Evolutionary conservation across 2,888 invertebrate species (phyloP).

Genomic region (Hermaeophaga mercurialis): DNA sequence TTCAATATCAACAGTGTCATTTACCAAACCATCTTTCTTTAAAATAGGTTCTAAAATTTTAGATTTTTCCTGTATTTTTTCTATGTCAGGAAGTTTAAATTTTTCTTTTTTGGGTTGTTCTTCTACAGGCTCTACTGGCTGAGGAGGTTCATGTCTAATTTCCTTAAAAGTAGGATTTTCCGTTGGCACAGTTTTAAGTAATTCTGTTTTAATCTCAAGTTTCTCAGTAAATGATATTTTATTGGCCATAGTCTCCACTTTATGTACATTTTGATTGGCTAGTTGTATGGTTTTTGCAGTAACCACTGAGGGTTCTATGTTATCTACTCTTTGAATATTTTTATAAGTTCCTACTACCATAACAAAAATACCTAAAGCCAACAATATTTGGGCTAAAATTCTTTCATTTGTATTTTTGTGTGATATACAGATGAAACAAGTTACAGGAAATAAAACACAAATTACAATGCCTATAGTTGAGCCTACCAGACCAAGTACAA

Average conservation of each 20-base stretch:
- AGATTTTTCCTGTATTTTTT: neutral
- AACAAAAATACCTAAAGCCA: slow-evolving; percentile 82
- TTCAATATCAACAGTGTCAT: slow-evolving; percentile 53
- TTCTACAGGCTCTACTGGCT: slow-evolving; percentile 47
- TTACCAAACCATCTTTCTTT: slow-evolving; percentile 50
- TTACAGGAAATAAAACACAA: slow-evolving; percentile 90
- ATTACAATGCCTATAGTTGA: slow-evolving; percentile 94
- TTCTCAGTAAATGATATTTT: slow-evolving; percentile 19
- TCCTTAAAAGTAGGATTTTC: slow-evolving; percentile 50
- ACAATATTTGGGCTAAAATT: slow-evolving; percentile 78
- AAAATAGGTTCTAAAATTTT: neutral
- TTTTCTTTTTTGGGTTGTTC: slow-evolving; percentile 25
- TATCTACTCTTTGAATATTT: slow-evolving; percentile 70
- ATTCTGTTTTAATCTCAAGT: slow-evolving; percentile 21
- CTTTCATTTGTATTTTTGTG: slow-evolving; percentile 85
- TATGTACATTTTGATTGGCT: slow-evolving; percentile 3
- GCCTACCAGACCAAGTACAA: slow-evolving; percentile 91
- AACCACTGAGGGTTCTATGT: slow-evolving; percentile 25
- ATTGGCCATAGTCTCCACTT: slow-evolving; percentile 14
- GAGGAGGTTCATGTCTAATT: slow-evolving; percentile 54
- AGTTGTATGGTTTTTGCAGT: slow-evolving; percentile 7
- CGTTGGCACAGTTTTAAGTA: slow-evolving; percentile 24
- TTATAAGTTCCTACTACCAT: slow-evolving; percentile 91
- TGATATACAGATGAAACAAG: slow-evolving; percentile 84
- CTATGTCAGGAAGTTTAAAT: too few species aligned